These are phyloP conservation scores for Phortica variegata DNA, from an alignment of 1,140 invertebrate genomes.

Conservation along the genomic window DNA sequence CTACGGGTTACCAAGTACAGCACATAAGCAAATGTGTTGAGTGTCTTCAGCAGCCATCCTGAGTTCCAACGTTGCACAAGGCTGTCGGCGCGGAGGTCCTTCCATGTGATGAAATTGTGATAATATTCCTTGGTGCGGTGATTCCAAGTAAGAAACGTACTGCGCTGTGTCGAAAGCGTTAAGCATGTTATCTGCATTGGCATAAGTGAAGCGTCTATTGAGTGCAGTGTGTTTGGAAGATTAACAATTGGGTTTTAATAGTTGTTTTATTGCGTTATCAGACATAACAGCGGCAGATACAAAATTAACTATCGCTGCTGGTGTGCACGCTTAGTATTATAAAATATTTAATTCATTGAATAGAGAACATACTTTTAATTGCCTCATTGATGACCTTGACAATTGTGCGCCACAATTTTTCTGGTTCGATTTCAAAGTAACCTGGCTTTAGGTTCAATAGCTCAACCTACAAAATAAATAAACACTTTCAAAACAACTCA, in stretches of 20 bases:
- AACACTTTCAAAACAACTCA: not conserved
- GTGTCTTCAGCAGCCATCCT: constrained; percentile 74
- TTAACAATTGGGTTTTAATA: constrained; percentile 1
- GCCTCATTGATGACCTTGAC: constrained; percentile 68
- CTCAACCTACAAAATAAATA: constrained; percentile 63
- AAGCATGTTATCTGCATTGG: constrained; percentile 70
- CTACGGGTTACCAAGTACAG: constrained; percentile 76
- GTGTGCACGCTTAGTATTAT: too few relatives aligned
- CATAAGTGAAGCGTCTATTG: constrained; percentile 63
- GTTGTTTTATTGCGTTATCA: too few relatives aligned
- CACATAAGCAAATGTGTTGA: constrained; percentile 58
- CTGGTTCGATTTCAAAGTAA: constrained; percentile 86
- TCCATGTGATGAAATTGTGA: constrained; percentile 97
- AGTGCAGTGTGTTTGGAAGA: not conserved
- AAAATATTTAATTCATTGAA: not conserved
- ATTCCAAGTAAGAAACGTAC: constrained; percentile 89
- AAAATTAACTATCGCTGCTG: too few relatives aligned
- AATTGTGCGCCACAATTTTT: constrained; percentile 77
- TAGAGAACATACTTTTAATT: constrained; percentile 61
- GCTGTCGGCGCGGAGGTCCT: constrained; percentile 80
- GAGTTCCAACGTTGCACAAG: constrained; percentile 84
- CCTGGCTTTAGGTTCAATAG: constrained; percentile 75
- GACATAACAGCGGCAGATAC: too few relatives aligned
- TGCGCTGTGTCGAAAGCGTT: constrained; percentile 85
- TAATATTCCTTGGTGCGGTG: constrained; percentile 76